Evolutionary conservation across 2,888 invertebrate genomes (phyloP).

Genomic region (Macaria liturata): DNA sequence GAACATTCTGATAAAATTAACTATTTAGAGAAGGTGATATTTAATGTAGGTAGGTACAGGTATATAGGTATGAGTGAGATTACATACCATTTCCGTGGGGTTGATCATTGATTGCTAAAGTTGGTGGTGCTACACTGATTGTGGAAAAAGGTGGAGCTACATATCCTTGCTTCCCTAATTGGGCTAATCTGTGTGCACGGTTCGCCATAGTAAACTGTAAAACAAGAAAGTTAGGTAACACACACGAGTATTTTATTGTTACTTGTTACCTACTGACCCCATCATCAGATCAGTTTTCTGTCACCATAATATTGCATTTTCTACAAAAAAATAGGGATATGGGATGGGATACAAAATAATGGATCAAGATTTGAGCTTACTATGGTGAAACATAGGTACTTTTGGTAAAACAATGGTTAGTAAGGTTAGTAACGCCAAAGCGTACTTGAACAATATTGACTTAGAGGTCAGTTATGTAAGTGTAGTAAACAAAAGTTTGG

Average conservation of each 20-base stretch:
- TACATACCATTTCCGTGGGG: conserved; percentile 1
- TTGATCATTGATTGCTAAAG: conserved; percentile 1
- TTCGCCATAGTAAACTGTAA: conserved; percentile 1
- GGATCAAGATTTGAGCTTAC: conserved; percentile 1
- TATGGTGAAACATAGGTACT: conserved; percentile 1
- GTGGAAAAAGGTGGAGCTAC: not conserved
- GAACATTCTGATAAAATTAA: not conserved
- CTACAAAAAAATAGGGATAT: not conserved
- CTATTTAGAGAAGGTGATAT: conserved; percentile 1
- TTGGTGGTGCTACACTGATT: conserved; percentile 1
- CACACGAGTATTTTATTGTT: conserved; percentile 1
- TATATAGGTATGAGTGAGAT: conserved; percentile 1
- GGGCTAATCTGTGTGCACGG: conserved; percentile 1
- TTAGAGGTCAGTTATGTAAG: too few relatives aligned
- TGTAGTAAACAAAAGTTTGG: too few relatives aligned
- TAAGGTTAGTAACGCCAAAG: not conserved
- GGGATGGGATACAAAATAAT: not conserved
- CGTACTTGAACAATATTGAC: not conserved
- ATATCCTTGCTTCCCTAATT: conserved; percentile 1
- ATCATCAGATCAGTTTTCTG: not conserved
- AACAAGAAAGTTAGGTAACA: conserved; percentile 1
- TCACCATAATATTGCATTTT: not conserved
- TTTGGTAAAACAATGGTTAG: conserved; percentile 1
- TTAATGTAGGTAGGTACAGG: conserved; percentile 1
- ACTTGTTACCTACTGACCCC: conserved; percentile 1